Evolutionary conservation across 2,113 vertebrate genomes (phyloP), one percentile per base, ranked within the genome.

Genomic region (Oryzias curvinotus): DNA sequence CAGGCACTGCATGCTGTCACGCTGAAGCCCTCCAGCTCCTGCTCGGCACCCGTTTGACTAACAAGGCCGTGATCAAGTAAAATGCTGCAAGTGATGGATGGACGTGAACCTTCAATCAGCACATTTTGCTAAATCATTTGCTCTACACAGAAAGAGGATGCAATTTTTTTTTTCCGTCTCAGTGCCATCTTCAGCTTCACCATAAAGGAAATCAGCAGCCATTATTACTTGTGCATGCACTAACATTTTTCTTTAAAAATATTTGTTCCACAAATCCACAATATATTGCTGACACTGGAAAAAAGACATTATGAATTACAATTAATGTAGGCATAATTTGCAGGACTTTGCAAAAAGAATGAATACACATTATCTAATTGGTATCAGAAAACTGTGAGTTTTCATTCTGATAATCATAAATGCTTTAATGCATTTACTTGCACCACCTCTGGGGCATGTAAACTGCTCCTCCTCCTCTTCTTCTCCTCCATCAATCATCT

Each of bases 401-500:
- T 30, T 30, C 8, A 36, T 36, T 10, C 30, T 10, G 30, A 36
- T 10, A 2, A 10, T 36, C 8, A 36, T 36, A 36, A 10, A 36
- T 36, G 36, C 36, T 36, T 36, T 10, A 3, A 36, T 2, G 8
- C 36, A 30, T 62, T 60, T 58, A 85, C 85, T 87, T 82, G 84
- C 36, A 15, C 30, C 71, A 7, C 67, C 78, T 57, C 85, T 57
- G 18, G 74, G 60, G 5, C 49, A 47, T 3, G 66, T 57, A 45
- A 88, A 84, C 48, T 66, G 75, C 63, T 79, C 81, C 57, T 83
- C 68, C 52, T 93, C 92, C 0, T 89, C 94, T 56, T 95, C 93
- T 51, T 96, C 95, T 0, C 87, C 90, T 64, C 92, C 92, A 61
- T 92, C 93, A 57, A 95, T 81, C 65, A 99, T 96, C 78, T 99